phyloP scores from a whole-genome alignment of 2,888 invertebrate species.

The Clitarchus hookeri region DNA sequence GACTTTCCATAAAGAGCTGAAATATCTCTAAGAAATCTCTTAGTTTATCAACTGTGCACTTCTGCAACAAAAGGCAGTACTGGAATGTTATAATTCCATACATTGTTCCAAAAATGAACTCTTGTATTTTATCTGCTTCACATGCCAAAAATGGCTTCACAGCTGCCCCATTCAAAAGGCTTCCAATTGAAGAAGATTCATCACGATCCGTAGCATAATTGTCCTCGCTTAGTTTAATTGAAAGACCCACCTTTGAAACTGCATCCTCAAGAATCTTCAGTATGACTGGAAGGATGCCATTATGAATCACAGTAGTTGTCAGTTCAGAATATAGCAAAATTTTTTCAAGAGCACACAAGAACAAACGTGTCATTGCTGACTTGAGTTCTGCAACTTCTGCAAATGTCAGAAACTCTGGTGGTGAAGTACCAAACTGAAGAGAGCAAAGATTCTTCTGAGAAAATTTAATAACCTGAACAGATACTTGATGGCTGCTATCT shows the following conservation, averaged over 20 bases:
- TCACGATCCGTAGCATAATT: not conserved
- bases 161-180: not conserved
- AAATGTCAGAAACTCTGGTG: conserved; percentile 43
- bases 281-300: conserved; percentile 66
- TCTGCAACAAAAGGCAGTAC: conserved; percentile 63
- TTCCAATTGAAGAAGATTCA: not conserved
- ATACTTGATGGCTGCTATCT: conserved; percentile 54
- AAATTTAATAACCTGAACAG: conserved; percentile 65
- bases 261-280: conserved; percentile 64
- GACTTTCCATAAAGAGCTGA: conserved; percentile 63
- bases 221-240: conserved; percentile 18
- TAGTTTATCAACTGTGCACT: conserved; percentile 59
- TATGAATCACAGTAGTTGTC: conserved; percentile 61
- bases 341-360: conserved; percentile 63
- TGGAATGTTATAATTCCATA: conserved; percentile 65
- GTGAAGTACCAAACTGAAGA: conserved; percentile 62
- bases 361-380: conserved; percentile 61
- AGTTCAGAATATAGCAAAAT: conserved; percentile 50
- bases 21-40: conserved; percentile 64
- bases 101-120: conserved; percentile 64
- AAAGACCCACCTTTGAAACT: conserved; percentile 46
- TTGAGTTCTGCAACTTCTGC: conserved; percentile 58
- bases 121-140: conserved; percentile 51
- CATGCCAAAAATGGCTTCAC: conserved; percentile 15
- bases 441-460: conserved; percentile 64